Base-by-base conservation (phyloP, 35 echinoderm and acorn worm genomes). In the Holothuria glaberrima region DNA sequence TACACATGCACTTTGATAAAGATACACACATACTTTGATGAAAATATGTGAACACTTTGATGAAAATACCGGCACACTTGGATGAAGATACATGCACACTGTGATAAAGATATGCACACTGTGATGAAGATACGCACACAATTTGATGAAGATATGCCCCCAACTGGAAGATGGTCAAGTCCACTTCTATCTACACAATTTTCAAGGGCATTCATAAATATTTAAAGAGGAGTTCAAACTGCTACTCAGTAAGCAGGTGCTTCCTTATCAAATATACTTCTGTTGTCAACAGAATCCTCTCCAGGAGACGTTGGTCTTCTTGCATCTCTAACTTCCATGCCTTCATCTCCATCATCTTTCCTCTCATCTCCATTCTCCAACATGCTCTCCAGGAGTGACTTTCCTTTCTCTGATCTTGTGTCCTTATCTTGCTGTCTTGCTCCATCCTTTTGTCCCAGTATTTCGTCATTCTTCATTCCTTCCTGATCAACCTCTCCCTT, bases 241-340 rank as follows among this genome's bases (percentile, higher is more conserved):
- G 1, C 66, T 25, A 9, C 19, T 45, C 16, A 86, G 36, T 91
- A 86, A 25, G 60, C 54, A 16, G 90, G 81, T 36, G 80, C 81
- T 14, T 84, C 90, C 34, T 91, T 86, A 63, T 91, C 82, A 69
- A 91, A 91, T 19, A 91, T 32, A 29, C 79, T 86, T 30, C 30
- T 80, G 27, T 84, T 84, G 58, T 83, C 72, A 22, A 68, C 81
- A 30, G 90, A 84, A 69, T 88, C 86, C 14, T 38, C 57, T 32
- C 56, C 83, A 71, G 79, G 29, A 59, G 71, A 68, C 24, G 26
- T 74, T 20, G 26, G 56, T 48, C 33, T 68, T 26, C 30, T 68
- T 28, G 20, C 72, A 57, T 30, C 79, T 86, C 38, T 88, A 21
- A 35, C 30, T 26, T 33, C 84, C 29, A 66, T 71, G 5, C 86